Percentiles rank a stretch among this genome's conserved stretches.
phyloP scores from a whole-genome alignment of 2,888 invertebrate species.

The Cephus runcator region DNA sequence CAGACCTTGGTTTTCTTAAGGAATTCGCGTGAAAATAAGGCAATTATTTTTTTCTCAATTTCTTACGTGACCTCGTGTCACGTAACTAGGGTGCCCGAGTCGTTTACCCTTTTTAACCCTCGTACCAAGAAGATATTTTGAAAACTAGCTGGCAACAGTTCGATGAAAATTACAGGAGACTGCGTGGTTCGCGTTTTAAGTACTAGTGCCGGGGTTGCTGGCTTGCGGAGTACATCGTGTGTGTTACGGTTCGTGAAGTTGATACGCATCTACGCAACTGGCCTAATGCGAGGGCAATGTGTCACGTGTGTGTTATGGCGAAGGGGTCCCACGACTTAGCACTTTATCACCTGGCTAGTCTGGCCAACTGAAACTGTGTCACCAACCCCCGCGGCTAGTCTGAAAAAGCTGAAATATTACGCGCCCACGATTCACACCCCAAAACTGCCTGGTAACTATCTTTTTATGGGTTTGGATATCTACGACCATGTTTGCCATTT shows the following conservation, averaged over 20 bases:
- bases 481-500: neutral
- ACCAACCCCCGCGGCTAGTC: slow-evolving; percentile 9
- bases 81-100: neutral
- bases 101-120: neutral
- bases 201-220: neutral
- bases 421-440: neutral
- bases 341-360: slow-evolving; percentile 49
- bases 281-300: slow-evolving; percentile 39
- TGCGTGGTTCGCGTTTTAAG: neutral
- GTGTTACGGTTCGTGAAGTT: slow-evolving; percentile 45
- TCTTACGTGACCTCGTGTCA: neutral
- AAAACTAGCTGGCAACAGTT: neutral
- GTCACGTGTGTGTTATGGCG: slow-evolving; percentile 32
- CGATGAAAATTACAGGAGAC: neutral
- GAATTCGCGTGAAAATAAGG: neutral
- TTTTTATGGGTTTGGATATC: neutral
- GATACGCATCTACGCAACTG: slow-evolving; percentile 53
- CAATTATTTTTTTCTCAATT: neutral
- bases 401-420: neutral
- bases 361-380: slow-evolving; percentile 16
- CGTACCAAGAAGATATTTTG: neutral
- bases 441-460: neutral
- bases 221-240: neutral
- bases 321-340: slow-evolving; percentile 34
- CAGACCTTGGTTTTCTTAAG: neutral